Evolutionary conservation across 1,140 invertebrate species (phyloP), one percentile per base, ranked within the genome.

Genomic region (Colletes latitarsis): DNA sequence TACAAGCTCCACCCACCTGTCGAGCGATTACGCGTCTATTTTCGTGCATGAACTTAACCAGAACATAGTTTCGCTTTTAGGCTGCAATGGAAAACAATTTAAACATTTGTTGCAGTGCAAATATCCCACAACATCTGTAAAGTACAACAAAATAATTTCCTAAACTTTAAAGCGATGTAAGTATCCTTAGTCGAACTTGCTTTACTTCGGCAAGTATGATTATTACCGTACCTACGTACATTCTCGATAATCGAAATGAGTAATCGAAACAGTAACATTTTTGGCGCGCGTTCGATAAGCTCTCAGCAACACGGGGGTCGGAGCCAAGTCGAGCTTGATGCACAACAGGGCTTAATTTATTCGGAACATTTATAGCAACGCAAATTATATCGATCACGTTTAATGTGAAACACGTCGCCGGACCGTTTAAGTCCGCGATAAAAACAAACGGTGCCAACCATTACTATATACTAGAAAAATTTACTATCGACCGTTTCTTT

Each of bases 1-100:
- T 46, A 41, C n/a, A 5, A 17, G 3, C 6, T 66, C 63, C 43
- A 49, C 41, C 63, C 63, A 66, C 63, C 63, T 66, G 63, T 66
- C 63, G 41, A 46, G 10, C 46, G 63, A 66, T 66, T 46, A 46
- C 41, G 63, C 63, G 41, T 17, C 43, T 66, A 63, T 74, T 41
- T 15, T 39, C 15, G 21, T 39, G 15, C 15, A 41, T 17, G 21
- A 74, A 64, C 4, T 10, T 53, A 64, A 14, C 49, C 3, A n/a
- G 2, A 53, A 4, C 17, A 52, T 1, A 0, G 10, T 52, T 39
- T 52, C 43, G 2, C 41, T 58, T 30, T 3, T 1, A 14, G 30
- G 6, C n/a, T 4, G 46, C 9, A 30, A 30, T 2, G 30, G 30
- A 30, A 30, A 2, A 30, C 30, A 0, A 30, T 30, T 30, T 30